Evolutionary conservation across 2,113 vertebrate genomes (phyloP).

Genomic region (Aramus guarauna): DNA sequence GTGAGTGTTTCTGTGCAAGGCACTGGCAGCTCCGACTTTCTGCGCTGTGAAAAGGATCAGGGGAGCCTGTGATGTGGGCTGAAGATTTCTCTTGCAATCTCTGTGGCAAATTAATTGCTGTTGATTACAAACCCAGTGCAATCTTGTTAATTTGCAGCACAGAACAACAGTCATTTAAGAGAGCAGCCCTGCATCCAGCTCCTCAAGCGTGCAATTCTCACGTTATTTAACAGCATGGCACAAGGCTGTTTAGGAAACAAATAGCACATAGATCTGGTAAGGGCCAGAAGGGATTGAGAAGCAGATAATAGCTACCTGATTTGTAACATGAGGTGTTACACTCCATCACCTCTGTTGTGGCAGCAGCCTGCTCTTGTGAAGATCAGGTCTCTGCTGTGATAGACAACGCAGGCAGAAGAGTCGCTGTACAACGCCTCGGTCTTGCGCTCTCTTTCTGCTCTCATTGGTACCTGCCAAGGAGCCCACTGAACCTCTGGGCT

Average conservation of each 20-base stretch:
- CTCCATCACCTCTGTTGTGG: neutral
- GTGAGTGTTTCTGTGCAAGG: neutral
- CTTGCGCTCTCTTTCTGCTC: neutral
- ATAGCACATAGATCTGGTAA: neutral
- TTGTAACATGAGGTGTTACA: neutral
- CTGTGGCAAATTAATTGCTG: slow-evolving; percentile 40
- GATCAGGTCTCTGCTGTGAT: neutral
- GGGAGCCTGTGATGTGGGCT: neutral
- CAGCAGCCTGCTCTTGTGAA: neutral
- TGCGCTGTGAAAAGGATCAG: neutral
- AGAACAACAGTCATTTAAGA: slow-evolving; percentile 20
- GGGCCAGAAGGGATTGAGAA: neutral
- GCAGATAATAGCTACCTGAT: neutral
- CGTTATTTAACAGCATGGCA: neutral
- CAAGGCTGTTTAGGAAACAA: neutral
- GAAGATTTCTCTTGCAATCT: neutral
- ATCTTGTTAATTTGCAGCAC: slow-evolving; percentile 32
- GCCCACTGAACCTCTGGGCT: neutral
- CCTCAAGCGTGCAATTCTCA: neutral
- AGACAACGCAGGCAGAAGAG: neutral
- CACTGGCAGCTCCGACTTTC: accelerated
- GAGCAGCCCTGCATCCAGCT: neutral
- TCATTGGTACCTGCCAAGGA: neutral
- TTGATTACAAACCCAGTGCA: slow-evolving; percentile 25
- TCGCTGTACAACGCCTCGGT: accelerated